phyloP scores from a whole-genome alignment of 1,140 invertebrate genomes.

The Sycophila sp. region DNA sequence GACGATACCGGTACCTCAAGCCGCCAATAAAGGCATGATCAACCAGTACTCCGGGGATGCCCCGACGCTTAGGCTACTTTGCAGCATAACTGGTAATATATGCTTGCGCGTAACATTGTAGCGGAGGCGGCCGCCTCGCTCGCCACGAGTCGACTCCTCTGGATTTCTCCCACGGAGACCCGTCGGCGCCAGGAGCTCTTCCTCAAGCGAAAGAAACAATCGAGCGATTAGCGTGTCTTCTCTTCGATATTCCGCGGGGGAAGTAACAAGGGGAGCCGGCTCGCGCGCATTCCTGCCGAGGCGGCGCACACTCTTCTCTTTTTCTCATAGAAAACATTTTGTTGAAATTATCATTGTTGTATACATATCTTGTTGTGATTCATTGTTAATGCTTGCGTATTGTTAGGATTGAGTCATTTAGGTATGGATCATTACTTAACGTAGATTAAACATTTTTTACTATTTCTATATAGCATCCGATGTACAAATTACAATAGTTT shows the following conservation, averaged over 20 bases:
- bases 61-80: slow-evolving; percentile 84
- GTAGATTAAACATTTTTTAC: slow-evolving; percentile 62
- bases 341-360: slow-evolving; percentile 65
- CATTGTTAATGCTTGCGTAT: slow-evolving; percentile 69
- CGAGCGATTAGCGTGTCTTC: no score
- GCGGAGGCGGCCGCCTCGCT: slow-evolving; percentile 9
- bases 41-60: slow-evolving; percentile 86
- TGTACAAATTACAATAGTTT: slow-evolving; percentile 58
- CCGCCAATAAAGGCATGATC: slow-evolving; percentile 87
- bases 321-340: slow-evolving; percentile 60
- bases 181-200: no score
- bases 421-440: slow-evolving; percentile 67
- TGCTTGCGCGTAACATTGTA: slow-evolving; percentile 54
- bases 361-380: slow-evolving; percentile 66
- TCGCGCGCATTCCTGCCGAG: no score
- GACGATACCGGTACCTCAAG: slow-evolving; percentile 92
- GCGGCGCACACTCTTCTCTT: slow-evolving; percentile 14
- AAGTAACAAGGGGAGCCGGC: no score
- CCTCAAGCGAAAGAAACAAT: no score
- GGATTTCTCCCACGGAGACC: no score
- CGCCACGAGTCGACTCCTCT: no score
- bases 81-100: slow-evolving; percentile 90
- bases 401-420: slow-evolving; percentile 69
- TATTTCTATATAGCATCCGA: slow-evolving; percentile 58
- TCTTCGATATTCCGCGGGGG: no score